Evolutionary conservation across 1,140 invertebrate genomes (phyloP).

Genomic region (Drosophila pectinifera): DNA sequence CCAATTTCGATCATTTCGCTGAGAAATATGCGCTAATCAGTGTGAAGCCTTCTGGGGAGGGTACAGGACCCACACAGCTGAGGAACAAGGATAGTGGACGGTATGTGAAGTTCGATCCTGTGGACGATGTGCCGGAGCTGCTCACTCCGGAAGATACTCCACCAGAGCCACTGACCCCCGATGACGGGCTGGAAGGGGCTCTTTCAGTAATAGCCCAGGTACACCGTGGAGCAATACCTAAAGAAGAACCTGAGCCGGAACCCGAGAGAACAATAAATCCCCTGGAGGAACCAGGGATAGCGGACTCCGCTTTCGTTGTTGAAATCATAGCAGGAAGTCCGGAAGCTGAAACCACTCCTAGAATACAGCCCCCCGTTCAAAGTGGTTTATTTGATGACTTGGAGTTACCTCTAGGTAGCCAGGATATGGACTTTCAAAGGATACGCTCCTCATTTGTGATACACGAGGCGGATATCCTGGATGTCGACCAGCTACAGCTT

Average conservation of each 20-base stretch:
- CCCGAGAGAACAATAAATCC: neutral
- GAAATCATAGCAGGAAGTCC: conserved; percentile 68
- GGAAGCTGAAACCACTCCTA: conserved; percentile 28
- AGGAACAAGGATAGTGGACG: conserved; percentile 43
- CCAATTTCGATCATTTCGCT: conserved; percentile 74
- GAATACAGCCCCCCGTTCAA: neutral
- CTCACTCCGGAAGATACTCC: conserved; percentile 57
- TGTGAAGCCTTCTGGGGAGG: conserved; percentile 8
- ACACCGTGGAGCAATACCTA: conserved; percentile 32
- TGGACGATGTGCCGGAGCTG: conserved; percentile 69
- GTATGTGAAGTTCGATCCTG: conserved; percentile 65
- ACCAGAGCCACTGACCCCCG: conserved; percentile 13
- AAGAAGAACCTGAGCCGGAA: conserved; percentile 8
- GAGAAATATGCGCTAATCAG: conserved; percentile 71
- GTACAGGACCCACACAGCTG: conserved; percentile 1
- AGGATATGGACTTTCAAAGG: conserved; percentile 59
- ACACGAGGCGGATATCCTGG: conserved; percentile 76
- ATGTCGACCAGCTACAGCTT: conserved; percentile 41
- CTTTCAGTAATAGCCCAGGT: conserved; percentile 64
- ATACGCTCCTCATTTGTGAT: conserved; percentile 68
- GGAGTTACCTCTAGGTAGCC: conserved; percentile 40
- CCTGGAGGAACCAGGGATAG: neutral
- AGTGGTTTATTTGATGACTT: conserved; percentile 46
- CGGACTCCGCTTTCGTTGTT: conserved; percentile 63
- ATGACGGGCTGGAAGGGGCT: conserved; percentile 44